These are phyloP conservation scores for Araneus ventricosus DNA, from an alignment of 1,140 invertebrate species.

Conservation along the genomic window DNA sequence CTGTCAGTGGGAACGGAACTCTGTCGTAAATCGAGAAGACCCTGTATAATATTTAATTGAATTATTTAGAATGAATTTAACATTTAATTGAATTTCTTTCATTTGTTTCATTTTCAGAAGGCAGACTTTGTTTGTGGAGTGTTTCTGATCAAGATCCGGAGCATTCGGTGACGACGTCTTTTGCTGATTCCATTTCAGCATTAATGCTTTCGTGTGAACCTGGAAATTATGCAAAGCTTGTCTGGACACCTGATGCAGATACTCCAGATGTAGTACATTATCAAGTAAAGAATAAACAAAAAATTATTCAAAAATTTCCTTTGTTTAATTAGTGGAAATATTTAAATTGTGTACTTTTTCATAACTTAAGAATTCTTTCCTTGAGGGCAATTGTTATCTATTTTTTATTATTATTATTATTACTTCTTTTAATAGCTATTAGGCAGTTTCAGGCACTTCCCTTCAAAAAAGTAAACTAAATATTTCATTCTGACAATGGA, in stretches of 20 bases:
- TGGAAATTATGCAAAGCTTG: constrained; percentile 87
- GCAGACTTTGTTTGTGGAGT: constrained; percentile 92
- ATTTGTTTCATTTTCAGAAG: constrained; percentile 78
- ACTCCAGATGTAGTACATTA: constrained; percentile 96
- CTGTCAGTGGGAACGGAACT: no score
- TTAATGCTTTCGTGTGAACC: constrained; percentile 89
- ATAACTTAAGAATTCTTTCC: not conserved
- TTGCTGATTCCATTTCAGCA: constrained; percentile 91
- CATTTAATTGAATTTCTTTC: not conserved
- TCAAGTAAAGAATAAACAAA: constrained; percentile 84
- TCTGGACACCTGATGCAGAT: constrained; percentile 91
- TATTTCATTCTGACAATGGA: no score
- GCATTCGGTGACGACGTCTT: constrained; percentile 84
- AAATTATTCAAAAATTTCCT: not conserved
- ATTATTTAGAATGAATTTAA: no score
- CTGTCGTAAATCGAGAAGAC: no score
- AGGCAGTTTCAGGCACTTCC: no score
- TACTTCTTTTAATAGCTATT: not conserved
- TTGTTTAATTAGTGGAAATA: no score
- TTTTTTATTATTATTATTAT: not conserved
- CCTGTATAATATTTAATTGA: no score
- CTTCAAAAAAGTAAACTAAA: no score
- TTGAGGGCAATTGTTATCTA: not conserved
- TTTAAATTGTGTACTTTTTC: not conserved
- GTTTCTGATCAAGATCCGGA: constrained; percentile 30